A percentile compares a stretch with the other conserved stretches of the same genome.
phyloP scores from a whole-genome alignment of 64 coral and sea anemone species.

The Orbicella faveolata region DNA sequence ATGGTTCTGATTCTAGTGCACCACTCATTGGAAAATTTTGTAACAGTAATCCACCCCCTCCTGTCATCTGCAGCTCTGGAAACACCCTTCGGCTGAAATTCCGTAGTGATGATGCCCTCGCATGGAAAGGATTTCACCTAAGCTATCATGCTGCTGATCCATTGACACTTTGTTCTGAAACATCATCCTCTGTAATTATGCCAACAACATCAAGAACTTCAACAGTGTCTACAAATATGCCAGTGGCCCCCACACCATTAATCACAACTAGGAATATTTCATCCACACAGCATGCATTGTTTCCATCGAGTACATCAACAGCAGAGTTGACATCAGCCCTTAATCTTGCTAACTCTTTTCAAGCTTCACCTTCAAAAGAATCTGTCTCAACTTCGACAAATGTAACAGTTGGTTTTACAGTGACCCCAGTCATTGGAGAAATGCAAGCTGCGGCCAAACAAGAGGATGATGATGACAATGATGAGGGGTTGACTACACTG shows the following conservation, averaged over 20 bases:
- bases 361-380: background rate
- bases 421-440: conserved; percentile 7
- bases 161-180: conserved; percentile 44
- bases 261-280: background rate
- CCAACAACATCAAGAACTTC: conserved; percentile 40
- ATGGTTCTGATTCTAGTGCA: conserved; percentile 54
- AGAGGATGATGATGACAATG: conserved; percentile 44
- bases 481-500: conserved; percentile 71
- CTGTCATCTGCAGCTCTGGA: conserved; percentile 65
- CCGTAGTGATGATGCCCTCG: conserved; percentile 76
- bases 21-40: conserved; percentile 73
- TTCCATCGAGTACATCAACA: background rate
- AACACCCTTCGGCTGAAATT: conserved; percentile 65
- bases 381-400: background rate
- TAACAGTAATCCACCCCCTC: conserved; percentile 73
- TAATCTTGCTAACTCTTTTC: background rate
- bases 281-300: conserved; percentile 4
- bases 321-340: too few relatives aligned
- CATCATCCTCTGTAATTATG: conserved; percentile 40
- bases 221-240: background rate
- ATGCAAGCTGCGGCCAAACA: conserved; percentile 21
- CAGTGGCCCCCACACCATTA: conserved; percentile 5
- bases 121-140: conserved; percentile 70
- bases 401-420: conserved; percentile 8
- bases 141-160: conserved; percentile 54